Evolutionary conservation across 35 echinoderm and acorn worm species (phyloP), one percentile per base, ranked within the genome.

Genomic region (Apostichopus japonicus): DNA sequence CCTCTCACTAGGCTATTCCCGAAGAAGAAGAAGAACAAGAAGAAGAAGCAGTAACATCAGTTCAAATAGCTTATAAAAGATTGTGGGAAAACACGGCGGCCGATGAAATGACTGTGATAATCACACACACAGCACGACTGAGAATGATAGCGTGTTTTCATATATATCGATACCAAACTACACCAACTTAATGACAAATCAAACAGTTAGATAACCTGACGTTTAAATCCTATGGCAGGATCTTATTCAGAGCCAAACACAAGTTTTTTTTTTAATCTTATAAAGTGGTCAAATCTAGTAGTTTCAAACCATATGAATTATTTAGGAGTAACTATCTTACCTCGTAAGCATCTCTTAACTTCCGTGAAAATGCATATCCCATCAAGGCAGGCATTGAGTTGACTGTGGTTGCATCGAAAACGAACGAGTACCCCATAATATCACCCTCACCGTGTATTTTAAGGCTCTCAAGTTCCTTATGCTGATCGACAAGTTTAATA

Each of bases 321-420:
- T 44, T 44, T 44, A 44, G 33, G 33, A 44, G 33, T 4, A 44
- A 3, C 33, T 44, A 44, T 4, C 56, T 33, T 89, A 89, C 86
- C 63, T 89, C 86, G 72, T 89, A 89, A 1, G 86, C 21, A 54
- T 89, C 86, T 72, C 86, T 67, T 51, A 89, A 25, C 51, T 89
- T 89, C 15, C 90, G 78, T 79, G 71, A 77, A 55, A 78, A 91
- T 58, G 90, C 55, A 21, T 77, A 25, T 55, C 90, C 90, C 90
- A 79, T 91, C 90, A 91, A 21, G 14, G 90, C 90, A 55, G 90
- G 90, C 77, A 78, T 91, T 0, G 71, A 79, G 21, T 91, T 77
- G 15, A 91, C 90, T 56, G 90, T 91, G 52, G 90, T 91, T 15
- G 90, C 90, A 79, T 91, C 90, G 67, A 91, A 91, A 16, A 91